These are phyloP conservation scores for Liolophura sinensis DNA, from an alignment of 1,140 invertebrate genomes.

Conservation along the genomic window DNA sequence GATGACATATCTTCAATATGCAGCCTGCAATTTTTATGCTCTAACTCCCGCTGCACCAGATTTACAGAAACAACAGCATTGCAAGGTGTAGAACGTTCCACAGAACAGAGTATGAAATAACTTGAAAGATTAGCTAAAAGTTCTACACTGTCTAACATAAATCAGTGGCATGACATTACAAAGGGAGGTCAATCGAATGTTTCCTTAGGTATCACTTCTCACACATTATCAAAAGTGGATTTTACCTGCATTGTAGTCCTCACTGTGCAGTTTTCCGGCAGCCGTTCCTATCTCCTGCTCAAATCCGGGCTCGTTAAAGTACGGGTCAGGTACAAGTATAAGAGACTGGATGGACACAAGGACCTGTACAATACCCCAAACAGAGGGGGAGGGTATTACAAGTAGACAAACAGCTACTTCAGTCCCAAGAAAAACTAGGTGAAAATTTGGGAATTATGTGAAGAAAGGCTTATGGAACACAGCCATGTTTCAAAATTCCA, in stretches of 20 bases:
- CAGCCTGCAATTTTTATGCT: too few relatives aligned
- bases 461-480: too few relatives aligned
- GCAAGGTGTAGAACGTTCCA: too few relatives aligned
- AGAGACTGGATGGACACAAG: conserved; percentile 31
- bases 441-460: background rate
- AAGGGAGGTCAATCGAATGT: background rate
- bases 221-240: background rate
- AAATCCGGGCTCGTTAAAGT: conserved; percentile 32
- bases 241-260: conserved; percentile 36
- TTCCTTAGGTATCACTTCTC: background rate
- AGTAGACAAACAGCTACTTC: conserved; percentile 5
- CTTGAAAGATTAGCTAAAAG: too few relatives aligned
- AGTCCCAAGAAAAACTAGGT: background rate
- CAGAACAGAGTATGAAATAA: too few relatives aligned
- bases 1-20: background rate
- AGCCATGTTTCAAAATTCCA: too few relatives aligned
- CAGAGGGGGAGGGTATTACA: conserved; percentile 6
- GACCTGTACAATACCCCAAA: conserved; percentile 16
- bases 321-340: conserved; percentile 26
- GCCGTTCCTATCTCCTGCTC: conserved; percentile 39
- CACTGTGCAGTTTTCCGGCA: conserved; percentile 31
- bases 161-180: too few relatives aligned
- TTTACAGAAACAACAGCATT: too few relatives aligned
- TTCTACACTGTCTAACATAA: too few relatives aligned
- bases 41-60: too few relatives aligned